Evolutionary conservation across 2,797 vertebrate genomes (phyloP), one percentile per base, ranked within the genome.

Genomic region (Botia almorhae): DNA sequence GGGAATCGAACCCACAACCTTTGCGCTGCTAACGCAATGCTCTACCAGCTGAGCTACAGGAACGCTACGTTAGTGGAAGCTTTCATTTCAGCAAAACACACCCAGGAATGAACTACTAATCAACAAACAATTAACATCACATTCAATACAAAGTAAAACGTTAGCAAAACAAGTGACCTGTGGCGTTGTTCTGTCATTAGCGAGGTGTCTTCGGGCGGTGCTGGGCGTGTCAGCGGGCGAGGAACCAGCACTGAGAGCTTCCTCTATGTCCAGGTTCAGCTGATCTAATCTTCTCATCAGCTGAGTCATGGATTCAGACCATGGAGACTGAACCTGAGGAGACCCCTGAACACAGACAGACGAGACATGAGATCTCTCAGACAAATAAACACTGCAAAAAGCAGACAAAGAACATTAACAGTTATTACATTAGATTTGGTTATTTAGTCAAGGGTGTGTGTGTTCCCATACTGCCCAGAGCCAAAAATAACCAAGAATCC

Each of bases 251-350:
- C 94, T 96, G 76, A 97, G 93, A 82, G 95, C 95, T 84, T 96
- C 96, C 86, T 96, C 94, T 80, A 97, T 96, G 89, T 97, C 96
- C 84, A 95, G 85, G 86, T 96, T 93, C 69, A 98, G 90, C 82
- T 93, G 93, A 87, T 96, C 96, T 80, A 97, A 91, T 83, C 94
- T 96, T 89, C 90, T 94, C 92, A 97, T 94, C 80, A 98, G 93
- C 83, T 92, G 95, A 65, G 74, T 92, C 95, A 97, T 94, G 51
- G 95, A 96, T 77, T 93, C 90, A 7, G 93, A 94, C 94, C 94
- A 96, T 29, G 92, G 92, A 81, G 92, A 93, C 82, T 76, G 87
- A 82, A 93, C 89, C 85, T 91, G 91, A 46, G 89, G 90, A 86
- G 89, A 89, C 65, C 86, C 88, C 92, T 93, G 86, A n/a, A 63